These are phyloP conservation scores for Aurelia sp. DNA, from an alignment of 30 jellyfish, hydroid and myxozoan species.

Conservation along the genomic window DNA sequence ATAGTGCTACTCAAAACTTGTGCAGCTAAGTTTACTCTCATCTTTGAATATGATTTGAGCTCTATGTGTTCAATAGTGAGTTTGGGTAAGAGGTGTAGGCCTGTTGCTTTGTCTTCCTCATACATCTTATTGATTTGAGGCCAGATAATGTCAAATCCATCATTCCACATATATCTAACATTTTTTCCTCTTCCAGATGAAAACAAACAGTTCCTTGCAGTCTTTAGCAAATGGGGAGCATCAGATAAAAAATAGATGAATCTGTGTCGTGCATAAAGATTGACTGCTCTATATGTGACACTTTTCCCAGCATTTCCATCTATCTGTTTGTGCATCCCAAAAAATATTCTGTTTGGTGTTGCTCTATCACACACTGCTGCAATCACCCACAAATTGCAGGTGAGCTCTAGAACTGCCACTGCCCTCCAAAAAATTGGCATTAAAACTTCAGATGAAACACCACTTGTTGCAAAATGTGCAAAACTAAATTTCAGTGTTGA, in stretches of 20 bases:
- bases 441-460: slow-evolving; percentile 17
- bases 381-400: slow-evolving; percentile 37
- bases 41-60: slow-evolving; percentile 30
- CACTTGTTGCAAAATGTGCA: slow-evolving; percentile 17
- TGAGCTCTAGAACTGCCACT: slow-evolving; percentile 22
- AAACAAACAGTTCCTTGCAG: slow-evolving; percentile 56
- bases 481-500: slow-evolving; percentile 9
- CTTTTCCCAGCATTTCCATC: neutral
- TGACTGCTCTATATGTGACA: neutral
- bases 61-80: slow-evolving; percentile 22
- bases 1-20: slow-evolving; percentile 61
- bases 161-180: slow-evolving; percentile 39
- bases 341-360: slow-evolving; percentile 27
- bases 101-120: slow-evolving; percentile 54
- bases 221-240: slow-evolving; percentile 59
- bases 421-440: neutral
- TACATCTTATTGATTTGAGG: slow-evolving; percentile 41
- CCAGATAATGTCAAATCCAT: slow-evolving; percentile 60
- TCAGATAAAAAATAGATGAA: slow-evolving; percentile 46
- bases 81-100: slow-evolving; percentile 33
- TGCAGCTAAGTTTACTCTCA: slow-evolving; percentile 63
- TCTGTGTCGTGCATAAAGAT: slow-evolving; percentile 18
- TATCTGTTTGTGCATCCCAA: neutral
- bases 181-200: slow-evolving; percentile 37
- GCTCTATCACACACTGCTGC: slow-evolving; percentile 40